Conservation (phyloP, 2,888 invertebrate species). For the Heliconius ismenius region DNA sequence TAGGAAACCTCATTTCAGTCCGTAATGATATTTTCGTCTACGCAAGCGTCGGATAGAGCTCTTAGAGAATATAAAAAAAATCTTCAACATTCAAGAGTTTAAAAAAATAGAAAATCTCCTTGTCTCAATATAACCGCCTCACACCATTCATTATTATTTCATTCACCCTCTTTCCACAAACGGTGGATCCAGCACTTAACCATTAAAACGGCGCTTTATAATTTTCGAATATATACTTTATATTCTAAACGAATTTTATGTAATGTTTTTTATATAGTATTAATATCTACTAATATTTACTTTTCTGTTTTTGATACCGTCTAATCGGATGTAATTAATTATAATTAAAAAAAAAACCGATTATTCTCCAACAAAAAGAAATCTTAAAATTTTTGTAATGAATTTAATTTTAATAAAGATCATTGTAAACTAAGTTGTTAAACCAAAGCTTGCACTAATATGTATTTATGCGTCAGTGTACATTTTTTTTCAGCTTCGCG, state of each 20-base stretch:
- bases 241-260: neutral
- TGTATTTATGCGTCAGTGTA: too few relatives aligned
- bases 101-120: conserved; percentile 33
- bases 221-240: neutral
- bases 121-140: conserved; percentile 38
- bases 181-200: conserved; percentile 19
- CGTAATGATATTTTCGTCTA: conserved; percentile 18
- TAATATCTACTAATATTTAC: too few relatives aligned
- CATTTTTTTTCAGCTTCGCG: too few relatives aligned
- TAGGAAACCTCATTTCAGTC: conserved; percentile 11
- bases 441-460: too few relatives aligned
- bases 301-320: too few relatives aligned
- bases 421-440: too few relatives aligned
- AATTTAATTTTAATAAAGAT: too few relatives aligned
- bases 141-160: conserved; percentile 43
- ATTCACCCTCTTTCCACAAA: conserved; percentile 29
- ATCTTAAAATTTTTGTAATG: too few relatives aligned
- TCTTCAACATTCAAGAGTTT: conserved; percentile 15
- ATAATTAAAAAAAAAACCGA: too few relatives aligned
- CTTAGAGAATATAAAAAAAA: conserved; percentile 10
- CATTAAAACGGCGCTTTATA: conserved; percentile 22
- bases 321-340: too few relatives aligned
- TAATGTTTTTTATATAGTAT: too few relatives aligned
- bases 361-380: too few relatives aligned
- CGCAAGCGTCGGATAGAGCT: neutral